Conservation (phyloP, 2,797 vertebrate genomes). For the Decapterus maruadsi region DNA sequence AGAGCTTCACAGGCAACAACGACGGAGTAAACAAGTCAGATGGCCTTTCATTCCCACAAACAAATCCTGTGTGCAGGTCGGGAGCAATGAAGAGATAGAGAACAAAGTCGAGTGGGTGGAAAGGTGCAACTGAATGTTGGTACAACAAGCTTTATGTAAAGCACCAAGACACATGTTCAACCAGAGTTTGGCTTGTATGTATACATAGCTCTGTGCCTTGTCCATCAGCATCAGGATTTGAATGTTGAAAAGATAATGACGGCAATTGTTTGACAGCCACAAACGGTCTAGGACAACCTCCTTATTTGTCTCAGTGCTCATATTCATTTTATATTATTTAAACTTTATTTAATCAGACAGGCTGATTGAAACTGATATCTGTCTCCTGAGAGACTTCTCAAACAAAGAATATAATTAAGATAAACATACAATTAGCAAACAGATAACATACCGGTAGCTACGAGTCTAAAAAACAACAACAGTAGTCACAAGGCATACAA, state of each 20-base stretch:
- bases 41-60: conserved; percentile 32
- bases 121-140: too few relatives aligned
- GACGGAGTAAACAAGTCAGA: conserved; percentile 29
- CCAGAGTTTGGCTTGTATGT: background rate
- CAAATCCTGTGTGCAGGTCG: conserved; percentile 29
- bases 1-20: conserved; percentile 13
- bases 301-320: background rate
- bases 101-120: conserved; percentile 7
- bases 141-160: too few relatives aligned
- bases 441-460: too few relatives aligned
- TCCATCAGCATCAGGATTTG: background rate
- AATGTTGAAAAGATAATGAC: too few relatives aligned
- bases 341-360: background rate
- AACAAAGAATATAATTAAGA: too few relatives aligned
- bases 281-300: background rate
- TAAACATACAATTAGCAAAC: too few relatives aligned
- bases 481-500: too few relatives aligned
- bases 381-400: too few relatives aligned
- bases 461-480: too few relatives aligned
- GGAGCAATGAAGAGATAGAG: conserved; percentile 12
- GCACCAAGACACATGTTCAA: too few relatives aligned
- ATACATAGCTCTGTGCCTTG: background rate
- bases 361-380: too few relatives aligned
- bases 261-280: too few relatives aligned
- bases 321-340: background rate